Percentiles rank a stretch among this genome's conserved stretches.
These are phyloP conservation scores for Meleagris gallopavo DNA, from an alignment of 2,113 vertebrate species.

Conservation along the genomic window DNA sequence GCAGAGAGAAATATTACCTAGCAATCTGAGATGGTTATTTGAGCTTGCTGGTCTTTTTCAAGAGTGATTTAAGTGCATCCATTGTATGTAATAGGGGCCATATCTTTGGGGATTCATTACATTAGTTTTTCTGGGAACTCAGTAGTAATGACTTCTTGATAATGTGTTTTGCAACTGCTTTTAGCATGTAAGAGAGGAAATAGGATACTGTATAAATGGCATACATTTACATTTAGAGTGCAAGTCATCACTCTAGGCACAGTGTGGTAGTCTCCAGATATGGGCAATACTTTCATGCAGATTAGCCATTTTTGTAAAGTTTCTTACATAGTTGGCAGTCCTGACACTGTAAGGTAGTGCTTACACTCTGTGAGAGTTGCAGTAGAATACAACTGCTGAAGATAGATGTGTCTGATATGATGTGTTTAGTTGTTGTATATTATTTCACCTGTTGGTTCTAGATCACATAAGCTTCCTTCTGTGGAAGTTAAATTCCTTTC, in stretches of 20 bases:
- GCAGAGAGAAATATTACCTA: neutral
- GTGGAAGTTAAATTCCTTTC: neutral
- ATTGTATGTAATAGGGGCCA: conserved; percentile 8
- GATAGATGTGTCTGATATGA: neutral
- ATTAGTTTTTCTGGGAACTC: conserved; percentile 46
- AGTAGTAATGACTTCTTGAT: conserved; percentile 40
- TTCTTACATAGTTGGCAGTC: neutral
- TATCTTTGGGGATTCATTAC: conserved; percentile 57
- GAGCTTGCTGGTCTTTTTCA: conserved; percentile 41
- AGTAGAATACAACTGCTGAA: neutral
- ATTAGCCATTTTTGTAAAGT: neutral
- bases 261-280: neutral
- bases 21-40: conserved; percentile 13
- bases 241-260: neutral
- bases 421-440: neutral
- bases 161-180: conserved; percentile 64
- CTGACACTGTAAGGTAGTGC: neutral
- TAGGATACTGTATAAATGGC: neutral
- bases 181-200: conserved; percentile 27
- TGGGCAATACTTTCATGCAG: neutral
- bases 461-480: neutral
- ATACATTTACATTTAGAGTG: conserved; percentile 40
- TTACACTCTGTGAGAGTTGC: neutral
- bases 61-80: conserved; percentile 50
- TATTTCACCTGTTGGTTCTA: neutral